phyloP scores from a whole-genome alignment of 2,888 invertebrate species.

The Drosophila buzzatii region DNA sequence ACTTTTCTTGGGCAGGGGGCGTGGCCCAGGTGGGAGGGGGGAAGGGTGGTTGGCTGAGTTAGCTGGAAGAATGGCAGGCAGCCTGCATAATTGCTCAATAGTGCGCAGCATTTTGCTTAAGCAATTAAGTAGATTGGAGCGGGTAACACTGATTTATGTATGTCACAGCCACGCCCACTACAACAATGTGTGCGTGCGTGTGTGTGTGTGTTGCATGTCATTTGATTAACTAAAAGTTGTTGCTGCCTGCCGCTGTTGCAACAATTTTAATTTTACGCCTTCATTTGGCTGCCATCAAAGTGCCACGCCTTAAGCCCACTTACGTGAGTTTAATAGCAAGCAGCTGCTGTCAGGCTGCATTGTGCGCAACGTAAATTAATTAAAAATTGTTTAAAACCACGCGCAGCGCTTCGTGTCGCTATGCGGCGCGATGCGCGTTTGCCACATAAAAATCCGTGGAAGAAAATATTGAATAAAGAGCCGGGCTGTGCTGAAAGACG shows the following conservation, averaged over 20 bases:
- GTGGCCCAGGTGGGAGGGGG: not conserved
- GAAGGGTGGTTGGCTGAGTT: too few species aligned
- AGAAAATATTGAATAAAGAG: constrained; percentile 39
- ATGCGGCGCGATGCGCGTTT: not conserved
- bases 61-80: not conserved
- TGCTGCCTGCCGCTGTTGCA: constrained; percentile 27
- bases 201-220: constrained; percentile 49
- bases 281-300: constrained; percentile 38
- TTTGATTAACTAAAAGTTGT: constrained; percentile 72
- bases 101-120: constrained; percentile 72
- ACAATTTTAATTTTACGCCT: constrained; percentile 66
- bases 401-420: not conserved
- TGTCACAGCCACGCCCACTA: constrained; percentile 22
- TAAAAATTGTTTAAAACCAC: constrained; percentile 67
- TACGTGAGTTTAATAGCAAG: constrained; percentile 71
- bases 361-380: constrained; percentile 67
- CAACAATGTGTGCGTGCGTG: not conserved
- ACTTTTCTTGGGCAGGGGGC: constrained; percentile 31
- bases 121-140: constrained; percentile 61
- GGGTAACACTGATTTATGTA: constrained; percentile 66
- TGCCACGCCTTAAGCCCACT: constrained; percentile 35
- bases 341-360: constrained; percentile 65
- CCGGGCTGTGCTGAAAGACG: not conserved
- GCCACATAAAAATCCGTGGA: constrained; percentile 24
- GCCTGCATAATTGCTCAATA: constrained; percentile 76